Conservation (phyloP, 2,797 vertebrate species). For the Epinephelus coioides region DNA sequence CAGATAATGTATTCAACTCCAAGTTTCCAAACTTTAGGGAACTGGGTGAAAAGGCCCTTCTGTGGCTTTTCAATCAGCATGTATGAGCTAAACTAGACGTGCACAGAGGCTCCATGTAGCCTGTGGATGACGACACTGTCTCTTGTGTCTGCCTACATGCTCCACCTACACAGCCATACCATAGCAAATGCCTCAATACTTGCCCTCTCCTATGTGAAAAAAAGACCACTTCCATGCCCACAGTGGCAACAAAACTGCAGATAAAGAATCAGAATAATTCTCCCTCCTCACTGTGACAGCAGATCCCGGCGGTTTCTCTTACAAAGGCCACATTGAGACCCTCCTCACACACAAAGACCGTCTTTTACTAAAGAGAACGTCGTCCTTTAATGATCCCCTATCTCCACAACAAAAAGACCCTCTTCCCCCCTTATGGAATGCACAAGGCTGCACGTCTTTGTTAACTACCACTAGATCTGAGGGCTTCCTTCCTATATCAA, state of each 20-base stretch:
- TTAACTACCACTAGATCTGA: slow-evolving; percentile 61
- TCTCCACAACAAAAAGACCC: slow-evolving; percentile 80
- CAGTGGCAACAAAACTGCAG: slow-evolving; percentile 58
- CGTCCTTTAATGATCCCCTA: slow-evolving; percentile 78
- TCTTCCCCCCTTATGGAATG: slow-evolving; percentile 78
- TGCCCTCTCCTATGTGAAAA: slow-evolving; percentile 39
- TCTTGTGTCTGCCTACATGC: slow-evolving; percentile 46
- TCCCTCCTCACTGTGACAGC: slow-evolving; percentile 67
- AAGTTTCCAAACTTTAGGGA: slow-evolving; percentile 11
- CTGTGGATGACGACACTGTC: slow-evolving; percentile 49
- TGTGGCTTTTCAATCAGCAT: slow-evolving; percentile 5
- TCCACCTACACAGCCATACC: slow-evolving; percentile 82
- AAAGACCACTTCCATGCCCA: slow-evolving; percentile 74
- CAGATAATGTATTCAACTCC: not conserved
- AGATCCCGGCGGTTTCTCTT: slow-evolving; percentile 56
- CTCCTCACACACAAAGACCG: slow-evolving; percentile 77
- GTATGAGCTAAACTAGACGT: slow-evolving; percentile 31
- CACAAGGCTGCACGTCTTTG: slow-evolving; percentile 64
- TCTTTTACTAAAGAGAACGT: slow-evolving; percentile 70
- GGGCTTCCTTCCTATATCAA: slow-evolving; percentile 43
- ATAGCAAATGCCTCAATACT: slow-evolving; percentile 53
- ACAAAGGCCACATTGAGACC: slow-evolving; percentile 88
- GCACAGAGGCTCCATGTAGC: slow-evolving; percentile 36
- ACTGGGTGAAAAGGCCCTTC: not conserved
- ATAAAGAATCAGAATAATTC: slow-evolving; percentile 79